Evolutionary conservation across 1,140 invertebrate genomes (phyloP).

Genomic region (Cydia amplana): DNA sequence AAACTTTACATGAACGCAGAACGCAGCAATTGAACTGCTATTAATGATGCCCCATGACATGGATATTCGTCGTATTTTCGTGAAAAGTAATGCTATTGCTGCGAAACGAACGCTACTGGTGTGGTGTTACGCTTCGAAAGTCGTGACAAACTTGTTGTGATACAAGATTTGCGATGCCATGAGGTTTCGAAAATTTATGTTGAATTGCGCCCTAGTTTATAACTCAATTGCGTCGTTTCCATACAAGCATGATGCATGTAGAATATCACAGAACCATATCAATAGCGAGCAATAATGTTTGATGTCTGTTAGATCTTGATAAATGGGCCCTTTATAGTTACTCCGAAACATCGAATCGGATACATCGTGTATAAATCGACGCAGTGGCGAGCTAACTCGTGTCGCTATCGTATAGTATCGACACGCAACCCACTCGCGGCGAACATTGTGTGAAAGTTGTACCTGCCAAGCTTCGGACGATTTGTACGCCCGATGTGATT

Average conservation of each 20-base stretch:
- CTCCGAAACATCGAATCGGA: slow-evolving; percentile 57
- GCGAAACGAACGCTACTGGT: no score
- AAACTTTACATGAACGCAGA: no score
- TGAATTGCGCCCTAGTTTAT: background rate
- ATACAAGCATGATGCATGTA: background rate
- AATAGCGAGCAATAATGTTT: slow-evolving; percentile 43
- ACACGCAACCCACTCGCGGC: slow-evolving; percentile 5
- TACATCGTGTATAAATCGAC: slow-evolving; percentile 18
- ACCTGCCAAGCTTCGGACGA: slow-evolving; percentile 6
- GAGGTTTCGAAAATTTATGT: background rate
- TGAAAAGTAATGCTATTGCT: no score
- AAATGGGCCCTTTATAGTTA: slow-evolving; percentile 46
- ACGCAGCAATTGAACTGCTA: no score
- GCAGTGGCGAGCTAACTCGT: background rate
- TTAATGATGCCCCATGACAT: no score
- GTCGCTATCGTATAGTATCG: slow-evolving; percentile 14
- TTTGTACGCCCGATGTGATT: slow-evolving; percentile 28
- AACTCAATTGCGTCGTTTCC: background rate
- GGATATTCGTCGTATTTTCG: no score
- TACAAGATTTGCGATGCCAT: background rate
- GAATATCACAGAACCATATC: background rate
- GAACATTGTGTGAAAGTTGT: slow-evolving; percentile 31
- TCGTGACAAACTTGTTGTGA: background rate
- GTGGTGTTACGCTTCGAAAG: no score
- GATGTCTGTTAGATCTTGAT: slow-evolving; percentile 49